These are phyloP conservation scores for Sitta carolinensis DNA, from an alignment of 2,797 vertebrate genomes.

Conservation along the genomic window DNA sequence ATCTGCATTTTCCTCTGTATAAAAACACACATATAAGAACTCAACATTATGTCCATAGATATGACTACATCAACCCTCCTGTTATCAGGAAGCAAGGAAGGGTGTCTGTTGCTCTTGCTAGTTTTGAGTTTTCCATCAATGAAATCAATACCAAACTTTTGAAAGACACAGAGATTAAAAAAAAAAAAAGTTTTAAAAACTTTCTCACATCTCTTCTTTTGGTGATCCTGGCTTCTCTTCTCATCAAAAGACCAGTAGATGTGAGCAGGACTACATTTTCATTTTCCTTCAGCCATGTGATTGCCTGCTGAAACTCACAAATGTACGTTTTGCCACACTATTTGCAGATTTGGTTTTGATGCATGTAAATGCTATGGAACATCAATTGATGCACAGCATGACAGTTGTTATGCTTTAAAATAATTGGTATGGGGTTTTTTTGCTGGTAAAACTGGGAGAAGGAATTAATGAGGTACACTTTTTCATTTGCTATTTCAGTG, in stretches of 20 bases:
- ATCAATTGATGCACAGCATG: not conserved
- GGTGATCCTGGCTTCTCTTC: not conserved
- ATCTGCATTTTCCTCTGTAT: not conserved
- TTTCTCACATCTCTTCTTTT: not conserved
- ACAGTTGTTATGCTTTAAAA: not conserved
- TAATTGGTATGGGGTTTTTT: not conserved
- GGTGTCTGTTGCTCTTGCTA: not conserved
- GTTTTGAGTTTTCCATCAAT: not conserved
- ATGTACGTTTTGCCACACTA: not conserved
- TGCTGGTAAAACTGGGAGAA: not conserved
- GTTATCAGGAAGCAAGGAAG: not conserved
- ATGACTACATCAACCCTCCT: not conserved
- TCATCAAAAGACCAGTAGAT: not conserved
- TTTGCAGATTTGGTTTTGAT: slow-evolving; percentile 46
- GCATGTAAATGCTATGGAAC: not conserved
- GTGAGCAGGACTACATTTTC: not conserved
- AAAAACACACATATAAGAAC: not conserved
- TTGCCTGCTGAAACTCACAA: not conserved
- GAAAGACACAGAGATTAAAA: not conserved
- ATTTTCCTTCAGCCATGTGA: not conserved
- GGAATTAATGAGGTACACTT: not conserved
- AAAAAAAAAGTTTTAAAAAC: not conserved
- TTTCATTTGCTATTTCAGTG: not conserved
- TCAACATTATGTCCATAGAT: not conserved
- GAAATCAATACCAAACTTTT: not conserved